phyloP scores from a whole-genome alignment of 2,797 vertebrate genomes.

The Megaceryle alcyon region DNA sequence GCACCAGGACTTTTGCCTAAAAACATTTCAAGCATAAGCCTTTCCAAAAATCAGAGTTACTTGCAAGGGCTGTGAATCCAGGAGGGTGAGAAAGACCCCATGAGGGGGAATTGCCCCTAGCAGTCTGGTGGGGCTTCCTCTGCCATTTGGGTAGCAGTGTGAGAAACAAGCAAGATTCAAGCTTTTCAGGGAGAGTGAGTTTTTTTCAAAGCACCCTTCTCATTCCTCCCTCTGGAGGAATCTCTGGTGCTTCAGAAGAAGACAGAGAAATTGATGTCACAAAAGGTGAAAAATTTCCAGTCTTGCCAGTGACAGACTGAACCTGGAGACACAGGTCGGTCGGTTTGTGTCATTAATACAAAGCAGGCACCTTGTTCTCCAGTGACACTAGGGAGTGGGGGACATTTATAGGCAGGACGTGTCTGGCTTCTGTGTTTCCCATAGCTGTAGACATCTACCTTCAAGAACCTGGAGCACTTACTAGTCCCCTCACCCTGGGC shows the following conservation, averaged over 20 bases:
- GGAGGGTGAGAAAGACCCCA: neutral
- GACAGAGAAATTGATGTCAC: neutral
- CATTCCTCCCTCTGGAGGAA: neutral
- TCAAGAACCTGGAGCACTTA: neutral
- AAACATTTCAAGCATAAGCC: neutral
- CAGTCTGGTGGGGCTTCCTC: neutral
- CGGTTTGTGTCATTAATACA: fast-evolving
- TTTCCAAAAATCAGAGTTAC: neutral
- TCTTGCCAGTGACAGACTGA: neutral
- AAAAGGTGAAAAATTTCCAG: neutral
- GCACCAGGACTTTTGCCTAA: neutral
- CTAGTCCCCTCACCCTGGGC: neutral
- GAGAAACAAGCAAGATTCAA: neutral
- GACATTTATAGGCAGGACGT: neutral
- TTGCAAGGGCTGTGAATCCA: neutral
- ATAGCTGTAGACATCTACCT: neutral
- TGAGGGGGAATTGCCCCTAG: neutral
- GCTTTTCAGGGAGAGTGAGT: neutral
- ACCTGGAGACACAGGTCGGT: neutral
- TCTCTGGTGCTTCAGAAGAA: neutral
- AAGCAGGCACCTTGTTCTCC: neutral
- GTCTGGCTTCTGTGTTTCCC: neutral
- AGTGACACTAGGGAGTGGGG: neutral
- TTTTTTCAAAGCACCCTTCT: neutral
- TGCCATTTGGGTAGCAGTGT: neutral